A percentile compares a stretch with the other conserved stretches of the same genome.
phyloP scores from a whole-genome alignment of 2,888 invertebrate species.

The Acrocyrtus sp. region DNA sequence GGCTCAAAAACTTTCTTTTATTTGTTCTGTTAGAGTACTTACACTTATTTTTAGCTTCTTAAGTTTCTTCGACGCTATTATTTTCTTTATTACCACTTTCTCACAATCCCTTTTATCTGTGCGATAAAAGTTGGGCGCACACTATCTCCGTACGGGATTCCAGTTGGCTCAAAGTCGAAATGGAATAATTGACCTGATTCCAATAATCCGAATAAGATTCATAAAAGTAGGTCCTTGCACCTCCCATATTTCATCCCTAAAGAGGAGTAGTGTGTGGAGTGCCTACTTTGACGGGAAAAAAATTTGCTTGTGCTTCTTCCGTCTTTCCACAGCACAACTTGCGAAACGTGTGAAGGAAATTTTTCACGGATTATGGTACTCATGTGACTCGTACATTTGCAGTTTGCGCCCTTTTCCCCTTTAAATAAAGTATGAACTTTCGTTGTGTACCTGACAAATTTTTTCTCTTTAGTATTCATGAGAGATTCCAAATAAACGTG shows the following conservation, averaged over 20 bases:
- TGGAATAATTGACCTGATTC: slow-evolving; percentile 30
- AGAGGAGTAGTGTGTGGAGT: too few species aligned
- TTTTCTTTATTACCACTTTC: neutral
- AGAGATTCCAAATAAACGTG: neutral
- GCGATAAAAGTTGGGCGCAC: too few species aligned
- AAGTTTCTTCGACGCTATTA: neutral
- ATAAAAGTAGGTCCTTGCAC: neutral
- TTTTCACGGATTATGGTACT: too few species aligned
- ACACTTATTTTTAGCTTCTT: neutral
- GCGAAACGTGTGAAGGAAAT: too few species aligned
- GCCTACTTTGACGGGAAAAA: too few species aligned
- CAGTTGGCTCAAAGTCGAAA: neutral
- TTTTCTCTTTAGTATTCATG: neutral
- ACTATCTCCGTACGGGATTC: neutral
- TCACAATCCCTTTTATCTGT: neutral
- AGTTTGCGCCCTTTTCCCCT: too few species aligned
- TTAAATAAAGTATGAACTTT: neutral
- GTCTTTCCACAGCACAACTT: too few species aligned
- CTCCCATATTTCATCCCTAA: too few species aligned
- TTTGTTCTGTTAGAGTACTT: neutral
- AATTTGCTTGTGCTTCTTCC: too few species aligned
- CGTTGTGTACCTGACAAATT: too few species aligned
- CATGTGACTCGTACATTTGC: too few species aligned
- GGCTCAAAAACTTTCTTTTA: neutral
- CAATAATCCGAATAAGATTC: neutral